These are phyloP conservation scores for Cuculus canorus DNA, from an alignment of 2,797 vertebrate species.

Conservation along the genomic window DNA sequence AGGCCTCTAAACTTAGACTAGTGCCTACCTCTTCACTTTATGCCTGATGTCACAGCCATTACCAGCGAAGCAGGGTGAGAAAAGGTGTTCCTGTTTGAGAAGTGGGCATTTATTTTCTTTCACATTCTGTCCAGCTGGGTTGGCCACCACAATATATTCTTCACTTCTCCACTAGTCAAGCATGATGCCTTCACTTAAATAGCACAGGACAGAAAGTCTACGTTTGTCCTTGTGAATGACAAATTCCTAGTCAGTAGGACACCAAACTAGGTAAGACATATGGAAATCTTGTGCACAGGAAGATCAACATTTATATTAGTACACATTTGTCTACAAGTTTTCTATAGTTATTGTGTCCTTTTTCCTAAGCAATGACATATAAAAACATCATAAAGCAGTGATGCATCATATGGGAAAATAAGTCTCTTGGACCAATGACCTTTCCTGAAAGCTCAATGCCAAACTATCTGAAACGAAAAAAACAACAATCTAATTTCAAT, in stretches of 20 bases:
- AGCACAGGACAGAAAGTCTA: constrained; percentile 6
- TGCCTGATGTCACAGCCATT: background rate
- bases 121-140: background rate
- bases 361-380: constrained; percentile 1
- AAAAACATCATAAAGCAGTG: constrained; percentile 4
- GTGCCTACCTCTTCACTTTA: background rate
- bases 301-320: constrained; percentile 21
- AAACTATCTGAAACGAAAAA: background rate
- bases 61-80: background rate
- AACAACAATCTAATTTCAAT: constrained; percentile 24
- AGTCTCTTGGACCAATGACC: constrained; percentile 32
- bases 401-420: constrained; percentile 1
- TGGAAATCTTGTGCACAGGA: constrained; percentile 19
- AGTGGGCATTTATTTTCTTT: constrained; percentile 8
- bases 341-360: background rate
- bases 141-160: constrained; percentile 15
- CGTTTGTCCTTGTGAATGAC: constrained; percentile 48
- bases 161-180: constrained; percentile 35
- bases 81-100: background rate
- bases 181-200: constrained; percentile 5
- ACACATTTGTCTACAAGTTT: constrained; percentile 13
- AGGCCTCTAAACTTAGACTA: background rate
- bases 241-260: constrained; percentile 6
- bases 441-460: constrained; percentile 46
- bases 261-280: constrained; percentile 7